phyloP scores from a whole-genome alignment of 1,140 invertebrate genomes.

The Pygmarrhopalites habei region DNA sequence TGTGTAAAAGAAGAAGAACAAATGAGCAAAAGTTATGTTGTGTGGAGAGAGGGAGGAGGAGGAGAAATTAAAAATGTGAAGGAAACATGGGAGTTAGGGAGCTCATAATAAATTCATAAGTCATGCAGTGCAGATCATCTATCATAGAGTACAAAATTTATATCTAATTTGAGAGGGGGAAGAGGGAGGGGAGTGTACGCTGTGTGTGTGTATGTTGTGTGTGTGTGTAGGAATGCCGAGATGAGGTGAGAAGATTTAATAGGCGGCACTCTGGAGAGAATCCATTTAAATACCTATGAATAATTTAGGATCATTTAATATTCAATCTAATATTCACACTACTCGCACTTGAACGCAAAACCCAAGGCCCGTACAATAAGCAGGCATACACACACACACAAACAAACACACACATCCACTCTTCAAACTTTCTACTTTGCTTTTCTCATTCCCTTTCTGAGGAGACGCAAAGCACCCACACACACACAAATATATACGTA shows the following conservation, averaged over 20 bases:
- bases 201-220: too few relatives aligned
- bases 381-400: too few relatives aligned
- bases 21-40: too few relatives aligned
- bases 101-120: slow-evolving; percentile 28
- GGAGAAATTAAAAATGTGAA: slow-evolving; percentile 11
- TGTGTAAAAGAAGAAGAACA: too few relatives aligned
- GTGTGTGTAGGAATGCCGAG: neutral
- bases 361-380: too few relatives aligned
- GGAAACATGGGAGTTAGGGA: slow-evolving; percentile 1
- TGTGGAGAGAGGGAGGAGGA: neutral
- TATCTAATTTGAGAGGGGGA: slow-evolving; percentile 24
- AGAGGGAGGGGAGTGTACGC: too few relatives aligned
- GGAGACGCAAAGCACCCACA: too few relatives aligned
- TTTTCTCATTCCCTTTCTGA: too few relatives aligned
- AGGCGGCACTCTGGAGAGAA: slow-evolving; percentile 19
- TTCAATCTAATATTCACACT: slow-evolving; percentile 33
- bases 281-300: slow-evolving; percentile 38
- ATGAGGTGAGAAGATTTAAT: slow-evolving; percentile 37
- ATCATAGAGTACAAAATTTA: slow-evolving; percentile 31
- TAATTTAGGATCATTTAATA: slow-evolving; percentile 34
- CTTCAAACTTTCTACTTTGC: too few relatives aligned
- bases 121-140: slow-evolving; percentile 24
- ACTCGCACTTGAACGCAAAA: neutral
- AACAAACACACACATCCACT: too few relatives aligned
- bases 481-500: too few relatives aligned